Evolutionary conservation across 2,797 vertebrate species (phyloP).

Genomic region (Poliocrania exsul): DNA sequence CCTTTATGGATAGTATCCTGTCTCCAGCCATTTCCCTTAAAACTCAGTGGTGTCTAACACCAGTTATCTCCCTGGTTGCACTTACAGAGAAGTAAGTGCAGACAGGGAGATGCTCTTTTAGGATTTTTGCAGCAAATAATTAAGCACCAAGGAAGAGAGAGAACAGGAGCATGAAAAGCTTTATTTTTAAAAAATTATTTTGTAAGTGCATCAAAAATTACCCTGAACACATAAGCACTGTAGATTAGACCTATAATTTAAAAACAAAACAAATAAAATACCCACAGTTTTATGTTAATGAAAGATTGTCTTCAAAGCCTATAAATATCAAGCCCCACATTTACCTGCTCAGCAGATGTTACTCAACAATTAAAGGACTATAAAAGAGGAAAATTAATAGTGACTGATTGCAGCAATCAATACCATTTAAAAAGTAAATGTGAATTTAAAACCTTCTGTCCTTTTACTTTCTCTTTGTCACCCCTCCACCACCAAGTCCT

Average conservation of each 20-base stretch:
- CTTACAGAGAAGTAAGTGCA: not conserved
- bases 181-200: not conserved
- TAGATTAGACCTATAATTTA: not conserved
- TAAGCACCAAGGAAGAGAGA: not conserved
- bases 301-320: not conserved
- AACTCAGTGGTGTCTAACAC: not conserved
- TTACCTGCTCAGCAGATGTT: not conserved
- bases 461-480: not conserved
- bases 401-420: fast-evolving
- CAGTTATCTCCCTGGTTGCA: not conserved
- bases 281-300: not conserved
- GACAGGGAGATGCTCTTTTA: not conserved
- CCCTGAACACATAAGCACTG: not conserved
- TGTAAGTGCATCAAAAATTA: not conserved
- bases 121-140: not conserved
- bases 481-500: not conserved
- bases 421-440: not conserved
- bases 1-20: not conserved
- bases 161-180: not conserved
- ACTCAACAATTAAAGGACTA: not conserved
- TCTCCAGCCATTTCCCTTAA: not conserved
- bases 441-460: not conserved
- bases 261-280: not conserved
- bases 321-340: not conserved
- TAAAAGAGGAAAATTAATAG: not conserved